phyloP scores from a whole-genome alignment of 2,888 invertebrate genomes.

The Ectobius pallidus region DNA sequence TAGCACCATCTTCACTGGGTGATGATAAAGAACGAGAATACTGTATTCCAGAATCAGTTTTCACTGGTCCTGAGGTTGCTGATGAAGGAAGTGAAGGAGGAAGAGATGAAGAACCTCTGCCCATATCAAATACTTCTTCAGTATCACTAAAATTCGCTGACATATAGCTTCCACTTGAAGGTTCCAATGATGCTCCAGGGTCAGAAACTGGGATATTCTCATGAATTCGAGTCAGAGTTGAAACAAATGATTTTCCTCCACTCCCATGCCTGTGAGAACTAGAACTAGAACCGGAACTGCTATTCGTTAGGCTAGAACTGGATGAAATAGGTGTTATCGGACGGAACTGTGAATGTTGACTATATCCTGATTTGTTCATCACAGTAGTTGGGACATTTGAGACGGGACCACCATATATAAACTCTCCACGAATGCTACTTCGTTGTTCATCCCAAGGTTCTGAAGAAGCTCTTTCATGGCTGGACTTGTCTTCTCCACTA shows the following conservation, averaged over 20 bases:
- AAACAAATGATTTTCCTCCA: slow-evolving; percentile 58
- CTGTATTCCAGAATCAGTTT: neutral
- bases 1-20: slow-evolving; percentile 50
- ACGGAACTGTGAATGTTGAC: slow-evolving; percentile 40
- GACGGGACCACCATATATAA: slow-evolving; percentile 46
- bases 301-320: slow-evolving; percentile 45
- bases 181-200: neutral
- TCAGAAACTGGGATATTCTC: slow-evolving; percentile 61
- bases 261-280: neutral
- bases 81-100: slow-evolving; percentile 54
- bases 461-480: slow-evolving; percentile 39
- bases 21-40: slow-evolving; percentile 20
- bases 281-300: neutral
- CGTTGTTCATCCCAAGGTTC: slow-evolving; percentile 41
- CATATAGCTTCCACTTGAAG: neutral
- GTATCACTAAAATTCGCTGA: slow-evolving; percentile 20
- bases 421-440: slow-evolving; percentile 43
- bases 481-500: slow-evolving; percentile 50
- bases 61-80: slow-evolving; percentile 41
- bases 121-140: slow-evolving; percentile 13
- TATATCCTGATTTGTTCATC: slow-evolving; percentile 36
- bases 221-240: slow-evolving; percentile 68
- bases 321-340: slow-evolving; percentile 31
- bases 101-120: slow-evolving; percentile 54
- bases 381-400: slow-evolving; percentile 43